Conservation (phyloP, 2,113 vertebrate species). For the Aspidoscelis tigris region DNA sequence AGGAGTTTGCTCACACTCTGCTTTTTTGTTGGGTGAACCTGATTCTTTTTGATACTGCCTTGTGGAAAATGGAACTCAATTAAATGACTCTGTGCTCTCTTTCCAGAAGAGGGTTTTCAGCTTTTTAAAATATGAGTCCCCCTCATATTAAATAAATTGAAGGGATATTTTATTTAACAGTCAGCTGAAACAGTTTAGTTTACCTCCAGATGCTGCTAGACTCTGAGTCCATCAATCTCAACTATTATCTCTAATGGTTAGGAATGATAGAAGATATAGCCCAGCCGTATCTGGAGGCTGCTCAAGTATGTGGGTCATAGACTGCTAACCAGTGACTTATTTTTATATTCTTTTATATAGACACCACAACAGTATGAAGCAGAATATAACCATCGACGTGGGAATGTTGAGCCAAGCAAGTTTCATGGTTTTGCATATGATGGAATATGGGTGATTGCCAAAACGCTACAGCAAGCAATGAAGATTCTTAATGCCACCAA, state of each 20-base stretch:
- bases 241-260: too few relatives aligned
- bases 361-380: conserved; percentile 95
- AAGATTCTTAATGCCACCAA: conserved; percentile 87
- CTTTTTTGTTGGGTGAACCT: neutral
- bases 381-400: conserved; percentile 91
- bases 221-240: too few relatives aligned
- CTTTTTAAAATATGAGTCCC: neutral
- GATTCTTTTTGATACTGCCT: neutral
- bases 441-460: conserved; percentile 99
- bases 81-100: neutral
- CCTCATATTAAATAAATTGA: neutral
- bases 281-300: too few relatives aligned
- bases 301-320: neutral
- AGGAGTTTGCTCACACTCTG: neutral
- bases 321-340: neutral
- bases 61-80: neutral
- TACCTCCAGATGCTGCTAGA: too few relatives aligned
- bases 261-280: too few relatives aligned
- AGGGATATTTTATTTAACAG: too few relatives aligned
- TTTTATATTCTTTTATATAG: conserved; percentile 69
- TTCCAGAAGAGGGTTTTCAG: too few relatives aligned
- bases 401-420: conserved; percentile 94
- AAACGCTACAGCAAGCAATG: conserved; percentile 92
- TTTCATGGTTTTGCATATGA: conserved; percentile 98
- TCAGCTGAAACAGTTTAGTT: too few relatives aligned